A percentile compares a stretch with the other conserved stretches of the same genome.
phyloP scores from a whole-genome alignment of 2,888 invertebrate genomes.

The Catocala nupta region DNA sequence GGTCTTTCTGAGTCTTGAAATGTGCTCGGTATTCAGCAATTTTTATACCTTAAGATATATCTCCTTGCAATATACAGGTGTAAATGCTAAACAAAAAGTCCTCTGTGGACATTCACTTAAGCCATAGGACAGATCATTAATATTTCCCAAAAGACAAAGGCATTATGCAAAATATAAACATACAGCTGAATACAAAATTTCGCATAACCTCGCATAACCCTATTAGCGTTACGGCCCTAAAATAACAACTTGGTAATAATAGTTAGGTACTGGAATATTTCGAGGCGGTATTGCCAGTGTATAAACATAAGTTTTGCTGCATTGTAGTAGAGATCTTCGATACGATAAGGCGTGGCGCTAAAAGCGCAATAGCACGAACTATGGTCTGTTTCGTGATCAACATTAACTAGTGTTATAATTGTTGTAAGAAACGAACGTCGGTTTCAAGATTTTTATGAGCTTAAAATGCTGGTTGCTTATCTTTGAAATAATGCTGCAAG shows the following conservation, averaged over 20 bases:
- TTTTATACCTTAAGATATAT: too few relatives aligned
- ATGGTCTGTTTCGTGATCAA: constrained; percentile 40
- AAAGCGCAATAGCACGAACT: constrained; percentile 59
- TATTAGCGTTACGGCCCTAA: constrained; percentile 26
- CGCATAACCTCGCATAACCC: constrained; percentile 12
- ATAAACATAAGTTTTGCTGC: constrained; percentile 53
- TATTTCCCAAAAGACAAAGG: neutral
- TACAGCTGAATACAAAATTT: constrained; percentile 23
- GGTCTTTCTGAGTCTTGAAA: too few relatives aligned
- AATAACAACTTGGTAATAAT: constrained; percentile 36
- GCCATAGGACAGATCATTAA: neutral
- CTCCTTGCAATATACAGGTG: too few relatives aligned
- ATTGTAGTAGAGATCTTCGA: constrained; percentile 39
- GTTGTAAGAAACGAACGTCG: constrained; percentile 44
- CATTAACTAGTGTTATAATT: constrained; percentile 51
- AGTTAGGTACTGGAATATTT: constrained; percentile 19
- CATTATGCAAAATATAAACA: constrained; percentile 4
- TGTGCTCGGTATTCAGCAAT: too few relatives aligned
- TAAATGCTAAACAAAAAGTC: neutral
- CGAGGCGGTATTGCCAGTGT: constrained; percentile 29
- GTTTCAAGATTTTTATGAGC: constrained; percentile 31
- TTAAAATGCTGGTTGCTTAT: constrained; percentile 19
- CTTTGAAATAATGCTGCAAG: neutral
- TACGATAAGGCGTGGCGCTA: constrained; percentile 52
- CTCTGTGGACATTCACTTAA: neutral